A percentile compares a stretch with the other conserved stretches of the same genome.
Conservation (phyloP, 23 tunicate species). For the Trididemnum clinides region DNA sequence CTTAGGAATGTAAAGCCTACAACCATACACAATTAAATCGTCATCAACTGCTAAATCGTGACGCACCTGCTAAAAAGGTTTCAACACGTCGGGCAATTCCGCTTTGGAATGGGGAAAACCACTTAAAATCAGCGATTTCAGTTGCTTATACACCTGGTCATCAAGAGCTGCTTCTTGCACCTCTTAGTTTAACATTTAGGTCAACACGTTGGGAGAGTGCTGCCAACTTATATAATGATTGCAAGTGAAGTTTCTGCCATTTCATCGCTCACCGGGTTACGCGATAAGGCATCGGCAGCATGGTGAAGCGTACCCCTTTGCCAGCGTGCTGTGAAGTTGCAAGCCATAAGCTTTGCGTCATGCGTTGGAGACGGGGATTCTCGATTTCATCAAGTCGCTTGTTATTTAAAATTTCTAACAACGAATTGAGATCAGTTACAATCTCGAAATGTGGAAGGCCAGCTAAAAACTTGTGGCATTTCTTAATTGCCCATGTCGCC, state of each 20-base stretch:
- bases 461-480: constrained; percentile 4
- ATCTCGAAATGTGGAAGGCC: neutral
- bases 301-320: neutral
- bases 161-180: neutral
- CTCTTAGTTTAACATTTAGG: neutral
- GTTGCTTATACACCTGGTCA: neutral
- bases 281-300: constrained; percentile 3
- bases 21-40: neutral
- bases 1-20: neutral
- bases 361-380: constrained; percentile 1
- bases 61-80: neutral
- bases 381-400: constrained; percentile 2
- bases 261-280: neutral
- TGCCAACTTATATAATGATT: neutral
- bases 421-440: neutral
- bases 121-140: neutral
- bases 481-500: constrained; percentile 2
- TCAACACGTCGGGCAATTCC: neutral
- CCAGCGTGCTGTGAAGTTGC: neutral
- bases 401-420: neutral
- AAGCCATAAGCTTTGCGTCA: neutral
- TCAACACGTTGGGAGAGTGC: neutral
- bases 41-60: neutral
- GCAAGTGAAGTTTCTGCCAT: too few relatives aligned
- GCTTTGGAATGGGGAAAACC: constrained; percentile 1